phyloP scores from a whole-genome alignment of 1,140 invertebrate species.

The Semibalanus balanoides region DNA sequence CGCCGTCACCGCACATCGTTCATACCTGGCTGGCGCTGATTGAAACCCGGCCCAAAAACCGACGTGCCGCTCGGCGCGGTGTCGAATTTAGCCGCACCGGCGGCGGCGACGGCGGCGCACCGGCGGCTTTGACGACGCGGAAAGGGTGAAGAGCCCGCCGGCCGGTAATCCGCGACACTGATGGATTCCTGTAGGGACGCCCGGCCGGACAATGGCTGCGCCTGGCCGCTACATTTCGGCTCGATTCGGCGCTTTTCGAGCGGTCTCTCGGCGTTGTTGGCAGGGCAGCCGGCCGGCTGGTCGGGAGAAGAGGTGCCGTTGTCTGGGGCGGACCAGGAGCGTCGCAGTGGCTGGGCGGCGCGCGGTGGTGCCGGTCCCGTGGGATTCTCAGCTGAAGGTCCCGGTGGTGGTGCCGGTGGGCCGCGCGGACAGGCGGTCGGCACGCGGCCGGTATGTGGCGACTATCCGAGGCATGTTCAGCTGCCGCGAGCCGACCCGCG shows the following conservation, averaged over 20 bases:
- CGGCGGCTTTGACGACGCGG: neutral
- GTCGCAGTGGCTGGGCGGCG: too few species aligned
- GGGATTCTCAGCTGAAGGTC: too few species aligned
- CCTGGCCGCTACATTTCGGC: neutral
- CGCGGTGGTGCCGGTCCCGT: neutral
- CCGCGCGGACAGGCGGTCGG: too few species aligned
- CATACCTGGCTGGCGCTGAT: neutral
- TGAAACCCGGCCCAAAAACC: neutral
- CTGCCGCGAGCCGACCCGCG: too few species aligned
- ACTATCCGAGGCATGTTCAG: neutral
- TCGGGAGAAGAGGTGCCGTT: too few species aligned
- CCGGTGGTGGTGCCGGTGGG: too few species aligned
- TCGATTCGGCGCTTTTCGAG: too few species aligned
- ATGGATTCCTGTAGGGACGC: neutral
- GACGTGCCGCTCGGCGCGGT: neutral
- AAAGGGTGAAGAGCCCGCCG: neutral
- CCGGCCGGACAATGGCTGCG: neutral
- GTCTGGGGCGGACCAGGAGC: too few species aligned
- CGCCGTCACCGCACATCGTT: neutral
- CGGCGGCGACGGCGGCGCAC: too few species aligned
- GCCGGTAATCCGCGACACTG: neutral
- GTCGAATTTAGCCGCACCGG: neutral
- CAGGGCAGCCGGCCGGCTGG: too few species aligned
- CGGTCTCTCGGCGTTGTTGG: neutral
- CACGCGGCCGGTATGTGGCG: neutral